Evolutionary conservation across 92 coral and sea anemone genomes (phyloP).

Genomic region (Heteractis magnifica): DNA sequence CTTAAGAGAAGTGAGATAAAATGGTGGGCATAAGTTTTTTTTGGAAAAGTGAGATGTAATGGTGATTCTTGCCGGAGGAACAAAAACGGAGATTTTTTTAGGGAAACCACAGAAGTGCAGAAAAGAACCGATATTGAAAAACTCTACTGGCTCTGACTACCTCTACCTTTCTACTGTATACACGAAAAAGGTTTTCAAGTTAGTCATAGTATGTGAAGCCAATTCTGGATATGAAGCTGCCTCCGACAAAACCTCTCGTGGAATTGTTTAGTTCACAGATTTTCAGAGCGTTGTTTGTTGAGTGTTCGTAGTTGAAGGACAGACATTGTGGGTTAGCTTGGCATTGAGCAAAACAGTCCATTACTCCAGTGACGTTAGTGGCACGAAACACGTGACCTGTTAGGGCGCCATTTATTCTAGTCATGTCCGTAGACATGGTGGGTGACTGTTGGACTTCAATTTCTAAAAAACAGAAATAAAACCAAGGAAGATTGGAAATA

Average conservation of each 20-base stretch:
- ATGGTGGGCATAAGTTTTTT: no score
- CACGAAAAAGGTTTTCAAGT: neutral
- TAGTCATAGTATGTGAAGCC: conserved; percentile 53
- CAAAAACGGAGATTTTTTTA: no score
- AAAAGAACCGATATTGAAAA: no score
- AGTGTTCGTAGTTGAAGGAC: conserved; percentile 49
- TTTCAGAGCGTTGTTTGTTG: conserved; percentile 1
- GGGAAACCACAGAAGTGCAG: no score
- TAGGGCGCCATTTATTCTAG: conserved; percentile 33
- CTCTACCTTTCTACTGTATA: no score
- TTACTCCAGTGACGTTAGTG: conserved; percentile 22
- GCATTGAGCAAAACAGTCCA: conserved; percentile 41
- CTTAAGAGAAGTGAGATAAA: no score
- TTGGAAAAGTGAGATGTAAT: no score
- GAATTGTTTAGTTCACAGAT: conserved; percentile 54
- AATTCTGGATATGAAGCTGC: conserved; percentile 18
- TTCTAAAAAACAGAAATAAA: conserved; percentile 11
- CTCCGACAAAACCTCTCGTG: conserved; percentile 38
- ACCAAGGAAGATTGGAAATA: neutral
- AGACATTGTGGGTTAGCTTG: conserved; percentile 36
- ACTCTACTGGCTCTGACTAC: no score
- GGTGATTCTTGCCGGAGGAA: no score
- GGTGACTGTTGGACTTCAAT: conserved; percentile 13
- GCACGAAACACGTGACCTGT: conserved; percentile 34
- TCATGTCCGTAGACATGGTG: conserved; percentile 37